Percentiles rank a stretch among this genome's conserved stretches.
phyloP scores from a whole-genome alignment of 2,888 invertebrate species.

The Dryobota labecula region DNA sequence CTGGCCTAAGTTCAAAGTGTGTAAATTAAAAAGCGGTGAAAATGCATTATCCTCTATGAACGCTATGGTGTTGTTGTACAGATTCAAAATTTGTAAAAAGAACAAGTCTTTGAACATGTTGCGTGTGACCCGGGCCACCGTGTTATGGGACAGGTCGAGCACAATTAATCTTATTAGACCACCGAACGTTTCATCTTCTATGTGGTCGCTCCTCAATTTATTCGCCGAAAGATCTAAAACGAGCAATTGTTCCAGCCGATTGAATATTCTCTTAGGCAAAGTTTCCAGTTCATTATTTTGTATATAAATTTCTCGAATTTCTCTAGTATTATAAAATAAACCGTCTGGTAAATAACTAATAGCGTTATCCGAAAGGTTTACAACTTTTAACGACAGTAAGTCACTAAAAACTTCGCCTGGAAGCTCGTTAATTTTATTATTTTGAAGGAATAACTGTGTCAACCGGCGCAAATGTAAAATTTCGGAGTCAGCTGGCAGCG shows the following conservation, averaged over 20 bases:
- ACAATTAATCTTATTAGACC: slow-evolving; percentile 96
- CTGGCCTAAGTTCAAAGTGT: slow-evolving; percentile 96
- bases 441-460: slow-evolving; percentile 94
- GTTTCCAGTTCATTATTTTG: slow-evolving; percentile 96
- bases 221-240: slow-evolving; percentile 96
- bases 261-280: slow-evolving; percentile 95
- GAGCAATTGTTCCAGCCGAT: slow-evolving; percentile 95
- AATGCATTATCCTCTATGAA: slow-evolving; percentile 96
- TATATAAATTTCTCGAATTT: slow-evolving; percentile 95
- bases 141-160: slow-evolving; percentile 96
- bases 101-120: slow-evolving; percentile 96
- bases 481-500: slow-evolving; percentile 94
- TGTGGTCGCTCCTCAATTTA: slow-evolving; percentile 95
- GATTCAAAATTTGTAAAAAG: slow-evolving; percentile 96
- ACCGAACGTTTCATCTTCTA: slow-evolving; percentile 96
- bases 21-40: slow-evolving; percentile 96
- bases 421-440: slow-evolving; percentile 95
- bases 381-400: slow-evolving; percentile 93
- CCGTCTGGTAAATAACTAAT: slow-evolving; percentile 95
- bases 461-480: slow-evolving; percentile 94
- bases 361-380: slow-evolving; percentile 96
- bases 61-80: slow-evolving; percentile 96
- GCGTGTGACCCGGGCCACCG: slow-evolving; percentile 94
- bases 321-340: slow-evolving; percentile 94
- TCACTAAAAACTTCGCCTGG: slow-evolving; percentile 95